Conservation (phyloP, 2,888 invertebrate species). For the Lasius fuliginosus region DNA sequence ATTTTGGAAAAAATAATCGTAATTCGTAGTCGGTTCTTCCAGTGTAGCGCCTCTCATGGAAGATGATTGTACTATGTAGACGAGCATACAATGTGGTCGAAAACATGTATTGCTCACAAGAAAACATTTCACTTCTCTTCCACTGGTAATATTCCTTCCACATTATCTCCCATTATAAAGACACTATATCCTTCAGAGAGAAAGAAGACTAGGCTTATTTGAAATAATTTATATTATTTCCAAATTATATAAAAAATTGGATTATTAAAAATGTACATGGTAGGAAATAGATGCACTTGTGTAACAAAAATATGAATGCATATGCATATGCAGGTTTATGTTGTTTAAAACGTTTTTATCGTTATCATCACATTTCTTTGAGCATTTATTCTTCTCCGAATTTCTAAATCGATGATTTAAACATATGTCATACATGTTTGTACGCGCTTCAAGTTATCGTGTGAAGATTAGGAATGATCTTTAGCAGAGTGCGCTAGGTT, state of each 20-base stretch:
- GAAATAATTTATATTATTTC: neutral
- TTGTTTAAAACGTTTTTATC: neutral
- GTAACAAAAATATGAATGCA: no score
- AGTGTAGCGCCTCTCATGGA: conserved; percentile 12
- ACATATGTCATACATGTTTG: neutral
- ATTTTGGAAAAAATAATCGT: neutral
- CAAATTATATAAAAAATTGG: neutral
- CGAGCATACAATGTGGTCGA: neutral
- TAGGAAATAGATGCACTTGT: no score
- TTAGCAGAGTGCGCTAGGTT: conserved; percentile 22
- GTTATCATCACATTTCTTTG: neutral
- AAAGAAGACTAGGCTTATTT: neutral
- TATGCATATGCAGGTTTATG: no score
- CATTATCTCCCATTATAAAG: neutral
- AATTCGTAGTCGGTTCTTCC: neutral
- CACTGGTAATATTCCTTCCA: neutral
- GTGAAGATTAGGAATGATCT: neutral
- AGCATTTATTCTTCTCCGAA: neutral
- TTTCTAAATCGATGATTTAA: neutral
- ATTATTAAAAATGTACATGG: neutral
- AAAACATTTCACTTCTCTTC: conserved; percentile 13
- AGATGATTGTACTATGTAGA: neutral
- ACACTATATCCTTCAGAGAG: neutral
- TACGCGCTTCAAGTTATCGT: neutral
- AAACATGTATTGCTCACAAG: neutral